Conservation (phyloP, 1,140 invertebrate genomes). For the Ladona fulva region DNA sequence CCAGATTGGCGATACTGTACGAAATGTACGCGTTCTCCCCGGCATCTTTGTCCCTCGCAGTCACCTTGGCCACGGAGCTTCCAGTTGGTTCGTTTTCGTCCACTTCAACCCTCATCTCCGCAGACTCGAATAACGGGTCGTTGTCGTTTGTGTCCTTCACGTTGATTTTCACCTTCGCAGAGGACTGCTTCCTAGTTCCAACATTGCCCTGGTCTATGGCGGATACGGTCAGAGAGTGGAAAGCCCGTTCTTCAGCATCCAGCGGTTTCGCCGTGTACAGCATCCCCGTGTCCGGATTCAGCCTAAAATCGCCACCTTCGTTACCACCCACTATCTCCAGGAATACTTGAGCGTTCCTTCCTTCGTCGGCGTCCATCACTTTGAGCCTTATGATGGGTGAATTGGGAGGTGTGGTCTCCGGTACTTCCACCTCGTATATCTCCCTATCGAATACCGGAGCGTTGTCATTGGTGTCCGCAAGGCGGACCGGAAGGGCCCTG, state of each 20-base stretch:
- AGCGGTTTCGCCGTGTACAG: constrained; percentile 73
- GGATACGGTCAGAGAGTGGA: constrained; percentile 85
- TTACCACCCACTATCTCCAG: constrained; percentile 89
- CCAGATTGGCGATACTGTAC: constrained; percentile 83
- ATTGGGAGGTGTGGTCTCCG: constrained; percentile 79
- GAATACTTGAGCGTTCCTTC: constrained; percentile 70
- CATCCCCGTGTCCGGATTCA: constrained; percentile 82
- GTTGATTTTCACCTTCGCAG: constrained; percentile 71
- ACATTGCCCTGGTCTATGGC: constrained; percentile 81
- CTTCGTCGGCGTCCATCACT: constrained; percentile 75
- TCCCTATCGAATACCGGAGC: constrained; percentile 80
- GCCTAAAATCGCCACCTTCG: constrained; percentile 75
- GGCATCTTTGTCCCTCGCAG: constrained; percentile 78
- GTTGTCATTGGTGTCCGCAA: constrained; percentile 78
- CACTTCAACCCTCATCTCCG: constrained; percentile 53
- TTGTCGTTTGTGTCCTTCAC: constrained; percentile 88
- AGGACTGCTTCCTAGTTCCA: constrained; percentile 72
- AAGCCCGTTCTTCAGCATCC: constrained; percentile 79
- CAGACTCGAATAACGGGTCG: constrained; percentile 72
- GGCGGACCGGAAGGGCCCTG: constrained; percentile 60
- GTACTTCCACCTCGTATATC: constrained; percentile 77
- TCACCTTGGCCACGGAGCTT: constrained; percentile 67
- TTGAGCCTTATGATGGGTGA: constrained; percentile 79
- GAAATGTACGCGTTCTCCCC: constrained; percentile 93
- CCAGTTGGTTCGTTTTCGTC: constrained; percentile 84